A percentile compares a stretch with the other conserved stretches of the same genome.
Evolutionary conservation across 1,140 invertebrate genomes (phyloP).

Genomic region (Branchinecta lynchi): DNA sequence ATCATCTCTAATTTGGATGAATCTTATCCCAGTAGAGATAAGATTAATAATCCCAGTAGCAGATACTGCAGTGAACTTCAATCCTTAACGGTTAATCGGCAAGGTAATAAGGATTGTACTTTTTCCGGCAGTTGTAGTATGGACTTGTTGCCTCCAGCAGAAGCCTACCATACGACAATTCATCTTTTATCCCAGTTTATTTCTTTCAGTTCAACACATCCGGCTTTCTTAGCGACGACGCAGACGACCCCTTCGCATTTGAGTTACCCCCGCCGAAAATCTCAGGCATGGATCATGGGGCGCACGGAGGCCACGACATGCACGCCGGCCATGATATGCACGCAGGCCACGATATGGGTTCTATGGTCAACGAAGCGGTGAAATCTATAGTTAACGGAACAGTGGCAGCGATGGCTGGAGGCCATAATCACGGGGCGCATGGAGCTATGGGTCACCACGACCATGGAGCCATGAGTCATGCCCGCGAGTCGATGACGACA

Average conservation of each 20-base stretch:
- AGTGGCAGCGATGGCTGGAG: background rate
- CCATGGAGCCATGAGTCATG: background rate
- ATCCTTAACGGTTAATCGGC: too few species aligned
- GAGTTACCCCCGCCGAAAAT: background rate
- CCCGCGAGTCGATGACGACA: background rate
- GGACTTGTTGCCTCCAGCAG: too few species aligned
- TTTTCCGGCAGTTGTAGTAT: too few species aligned
- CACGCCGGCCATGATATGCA: too few species aligned
- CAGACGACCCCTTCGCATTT: background rate
- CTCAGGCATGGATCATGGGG: background rate
- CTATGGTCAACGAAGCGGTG: background rate
- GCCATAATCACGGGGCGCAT: background rate
- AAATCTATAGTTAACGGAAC: background rate
- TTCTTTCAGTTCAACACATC: background rate
- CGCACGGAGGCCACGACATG: background rate
- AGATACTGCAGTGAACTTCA: too few species aligned
- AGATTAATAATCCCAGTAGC: too few species aligned
- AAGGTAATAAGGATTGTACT: too few species aligned
- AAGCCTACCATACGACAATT: too few species aligned
- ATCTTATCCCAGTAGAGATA: too few species aligned
- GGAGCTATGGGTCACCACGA: background rate
- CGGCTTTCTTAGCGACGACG: background rate
- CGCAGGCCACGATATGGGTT: background rate
- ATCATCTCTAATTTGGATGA: too few species aligned
- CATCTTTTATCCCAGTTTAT: background rate